Base-by-base conservation (phyloP, 2,113 vertebrate genomes). In the Aegithalos caudatus region DNA sequence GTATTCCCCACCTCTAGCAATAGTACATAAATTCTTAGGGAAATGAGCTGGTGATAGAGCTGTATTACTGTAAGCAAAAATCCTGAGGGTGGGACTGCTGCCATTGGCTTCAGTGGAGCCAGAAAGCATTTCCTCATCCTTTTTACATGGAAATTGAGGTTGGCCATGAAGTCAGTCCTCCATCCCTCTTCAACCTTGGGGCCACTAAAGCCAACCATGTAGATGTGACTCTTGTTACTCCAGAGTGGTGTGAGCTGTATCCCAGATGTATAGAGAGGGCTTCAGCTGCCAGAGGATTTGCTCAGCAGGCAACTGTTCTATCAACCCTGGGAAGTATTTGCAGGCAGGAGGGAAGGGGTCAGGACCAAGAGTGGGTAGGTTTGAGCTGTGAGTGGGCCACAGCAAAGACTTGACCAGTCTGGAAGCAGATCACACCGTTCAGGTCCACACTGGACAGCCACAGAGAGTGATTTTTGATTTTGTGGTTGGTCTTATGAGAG, bases 121-220 rank as follows among this genome's bases (percentile, higher is more conserved):
- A 90, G 60, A 70, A 96, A 54, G 35, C 42, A 50, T 94, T 90
- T 92, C 76, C 76, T 90, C 67, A 90, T 69, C 79, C 33, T 69
- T 82, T 82, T 35, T 57, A 54, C 50, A 20, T 86, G 71, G 33
- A 79, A 65, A 61, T 65, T 53, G 48, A 37, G 19, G 23, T 6
- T 97, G 82, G 86, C 76, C 76, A 70, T 58, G 54, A 93, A 83
- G 48, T 73, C 67, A 42, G 33, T 57, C 22, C 24, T 81, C 48
- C 48, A 31, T 90, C 45, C 57, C 28, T 79, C 15, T 72, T 74
- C 61, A 76, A 12, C 45, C 45, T 61, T 23, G 79, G 62, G 67
- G 21, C 88, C 76, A 8, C 56, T 50, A 47, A 58, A 81, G 71
- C 73, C 48, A 81, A 1, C 29, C 21, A 12, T 0, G 2, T 45